phyloP scores from a whole-genome alignment of 2,797 vertebrate species.

The Nannoperca obscura region DNA sequence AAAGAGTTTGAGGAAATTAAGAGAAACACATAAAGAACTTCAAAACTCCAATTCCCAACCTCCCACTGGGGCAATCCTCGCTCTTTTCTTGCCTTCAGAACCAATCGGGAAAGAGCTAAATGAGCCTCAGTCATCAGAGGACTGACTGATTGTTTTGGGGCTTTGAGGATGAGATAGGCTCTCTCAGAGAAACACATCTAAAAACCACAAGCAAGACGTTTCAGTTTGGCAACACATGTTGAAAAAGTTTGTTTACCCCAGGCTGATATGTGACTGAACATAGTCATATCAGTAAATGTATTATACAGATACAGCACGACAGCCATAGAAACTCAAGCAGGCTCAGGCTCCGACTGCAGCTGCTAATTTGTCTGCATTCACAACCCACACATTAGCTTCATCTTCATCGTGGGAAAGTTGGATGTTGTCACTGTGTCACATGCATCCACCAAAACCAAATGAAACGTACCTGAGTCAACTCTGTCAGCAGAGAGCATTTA shows the following conservation, averaged over 20 bases:
- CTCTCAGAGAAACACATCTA: constrained; percentile 61
- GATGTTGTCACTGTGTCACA: constrained; percentile 17
- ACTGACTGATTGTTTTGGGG: constrained; percentile 78
- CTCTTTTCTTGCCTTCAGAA: constrained; percentile 73
- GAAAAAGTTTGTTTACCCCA: constrained; percentile 50
- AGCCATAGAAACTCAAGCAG: constrained; percentile 27
- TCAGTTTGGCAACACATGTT: constrained; percentile 49
- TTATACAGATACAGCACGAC: constrained; percentile 24
- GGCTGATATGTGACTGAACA: constrained; percentile 35
- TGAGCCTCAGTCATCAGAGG: constrained; percentile 79
- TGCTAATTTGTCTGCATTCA: constrained; percentile 51
- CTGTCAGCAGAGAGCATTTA: neutral
- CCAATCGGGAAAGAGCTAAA: constrained; percentile 78
- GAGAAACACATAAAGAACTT: constrained; percentile 78
- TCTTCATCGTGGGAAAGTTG: constrained; percentile 18
- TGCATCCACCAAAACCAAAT: constrained; percentile 8
- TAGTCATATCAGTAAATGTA: constrained; percentile 39
- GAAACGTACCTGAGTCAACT: constrained; percentile 8
- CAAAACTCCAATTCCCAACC: constrained; percentile 76
- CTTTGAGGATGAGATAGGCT: constrained; percentile 68
- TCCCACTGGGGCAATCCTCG: constrained; percentile 78
- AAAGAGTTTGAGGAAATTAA: constrained; percentile 78
- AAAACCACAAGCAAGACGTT: constrained; percentile 53
- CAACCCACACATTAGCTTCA: constrained; percentile 20
- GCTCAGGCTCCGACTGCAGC: constrained; percentile 21